Base-by-base conservation (phyloP, 2,888 invertebrate genomes). In the Scaptomyza flava region DNA sequence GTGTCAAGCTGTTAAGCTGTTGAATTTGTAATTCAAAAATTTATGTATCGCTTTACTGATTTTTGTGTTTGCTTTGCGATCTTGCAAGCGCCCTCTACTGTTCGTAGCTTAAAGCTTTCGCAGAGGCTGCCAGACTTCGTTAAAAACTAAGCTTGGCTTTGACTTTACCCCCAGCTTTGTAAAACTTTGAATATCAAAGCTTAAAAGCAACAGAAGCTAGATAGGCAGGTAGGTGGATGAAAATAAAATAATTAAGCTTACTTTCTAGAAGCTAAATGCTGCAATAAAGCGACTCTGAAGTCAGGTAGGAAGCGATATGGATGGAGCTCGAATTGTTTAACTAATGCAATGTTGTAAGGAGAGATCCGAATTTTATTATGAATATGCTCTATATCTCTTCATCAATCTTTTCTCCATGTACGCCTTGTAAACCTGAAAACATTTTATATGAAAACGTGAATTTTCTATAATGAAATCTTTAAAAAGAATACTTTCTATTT, bases 61-160 rank as follows among this genome's bases (percentile, higher is more conserved):
- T 9, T n/a, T 38, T 31, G 2, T 12, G 8, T 23, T 42, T 48
- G 56, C 12, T n/a, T 3, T 5, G 11, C 52, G 50, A 0, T 41
- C 9, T 17, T 9, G 6, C 17, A 17, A 17, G 17, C 41, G 41
- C 41, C 41, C 17, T 41, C 41, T 41, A 41, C 41, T 17, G 41
- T 17, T 41, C 41, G 41, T 41, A 9, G 41, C 64, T 64, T 54
- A 52, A 66, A 84, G 87, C 82, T 87, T 6, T 6, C 0, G 0
- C 0, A 0, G 2, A 14, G 9, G 62, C 50, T 72, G 65, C 85
- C 79, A 67, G 65, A 53, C 38, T 36, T 5, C 31, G 3, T 1
- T 42, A 0, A 23, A 42, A 47, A 20, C 36, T 17, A 4, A 77
- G 67, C 59, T 52, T 51, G 11, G 31, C 54, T 62, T 62, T 47